phyloP scores from a whole-genome alignment of 2,888 invertebrate genomes.

The Molorchus minor region DNA sequence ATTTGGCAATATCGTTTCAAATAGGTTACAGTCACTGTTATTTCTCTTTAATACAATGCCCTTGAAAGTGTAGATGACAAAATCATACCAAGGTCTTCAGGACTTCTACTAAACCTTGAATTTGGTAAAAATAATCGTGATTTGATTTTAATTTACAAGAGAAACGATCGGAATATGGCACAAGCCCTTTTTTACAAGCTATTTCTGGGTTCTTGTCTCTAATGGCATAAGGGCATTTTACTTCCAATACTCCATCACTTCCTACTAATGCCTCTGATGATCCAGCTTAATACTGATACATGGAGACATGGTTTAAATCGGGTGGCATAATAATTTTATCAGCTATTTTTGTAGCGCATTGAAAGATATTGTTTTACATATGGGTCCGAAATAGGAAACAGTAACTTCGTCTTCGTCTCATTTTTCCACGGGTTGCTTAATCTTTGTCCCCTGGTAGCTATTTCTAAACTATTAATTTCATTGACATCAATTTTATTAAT shows the following conservation, averaged over 20 bases:
- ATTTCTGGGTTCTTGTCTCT: slow-evolving; percentile 6
- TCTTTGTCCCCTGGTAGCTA: neutral
- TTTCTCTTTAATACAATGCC: slow-evolving; percentile 17
- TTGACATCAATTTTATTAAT: neutral
- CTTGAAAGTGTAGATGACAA: slow-evolving; percentile 14
- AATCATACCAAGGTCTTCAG: slow-evolving; percentile 18
- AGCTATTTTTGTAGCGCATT: neutral
- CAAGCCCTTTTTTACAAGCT: slow-evolving; percentile 1
- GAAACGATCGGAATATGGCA: slow-evolving; percentile 10
- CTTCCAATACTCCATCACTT: slow-evolving; percentile 22
- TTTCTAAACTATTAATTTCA: neutral
- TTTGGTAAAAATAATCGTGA: slow-evolving; percentile 22
- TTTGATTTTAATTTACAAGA: neutral
- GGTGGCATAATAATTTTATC: neutral
- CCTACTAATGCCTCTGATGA: slow-evolving; percentile 25
- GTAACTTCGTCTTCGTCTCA: slow-evolving; percentile 9
- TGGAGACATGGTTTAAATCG: slow-evolving; percentile 14
- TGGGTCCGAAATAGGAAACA: neutral
- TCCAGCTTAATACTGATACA: slow-evolving; percentile 23
- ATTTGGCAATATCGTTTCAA: too few relatives aligned
- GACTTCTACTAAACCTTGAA: slow-evolving; percentile 25
- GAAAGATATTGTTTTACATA: neutral
- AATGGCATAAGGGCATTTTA: slow-evolving; percentile 24
- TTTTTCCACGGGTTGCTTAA: neutral
- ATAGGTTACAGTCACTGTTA: too few relatives aligned